Conservation (phyloP, 2,888 invertebrate genomes). For the Therioaphis trifolii region DNA sequence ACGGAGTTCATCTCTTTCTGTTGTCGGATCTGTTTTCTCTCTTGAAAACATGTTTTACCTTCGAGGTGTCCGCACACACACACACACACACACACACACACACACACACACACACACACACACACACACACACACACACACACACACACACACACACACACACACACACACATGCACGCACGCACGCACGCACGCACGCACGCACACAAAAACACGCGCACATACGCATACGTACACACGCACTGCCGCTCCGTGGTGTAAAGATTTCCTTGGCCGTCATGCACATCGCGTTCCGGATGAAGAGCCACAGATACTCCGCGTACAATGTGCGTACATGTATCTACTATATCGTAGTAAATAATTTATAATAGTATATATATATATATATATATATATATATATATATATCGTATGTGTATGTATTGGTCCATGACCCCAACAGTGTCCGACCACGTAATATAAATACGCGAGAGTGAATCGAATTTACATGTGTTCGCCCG, state of each 20-base stretch:
- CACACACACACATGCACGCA: too few species aligned
- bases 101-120: neutral
- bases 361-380: conserved; percentile 19
- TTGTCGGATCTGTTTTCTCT: conserved; percentile 33
- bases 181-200: neutral
- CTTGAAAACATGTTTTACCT: conserved; percentile 43
- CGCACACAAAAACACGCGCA: too few species aligned
- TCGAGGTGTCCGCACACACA: conserved; percentile 26
- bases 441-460: neutral
- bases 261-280: conserved; percentile 51
- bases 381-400: neutral
- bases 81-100: too few species aligned
- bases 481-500: conserved; percentile 29
- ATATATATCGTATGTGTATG: neutral
- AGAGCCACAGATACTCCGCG: conserved; percentile 8
- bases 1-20: conserved; percentile 26
- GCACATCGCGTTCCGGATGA: conserved; percentile 61
- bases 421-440: conserved; percentile 55
- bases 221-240: neutral
- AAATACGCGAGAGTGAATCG: conserved; percentile 28
- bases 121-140: neutral
- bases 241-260: neutral
- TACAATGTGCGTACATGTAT: neutral
- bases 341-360: conserved; percentile 30
- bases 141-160: neutral